Conservation (phyloP, 2,888 invertebrate genomes). For the Holacanthella duospinosa region DNA sequence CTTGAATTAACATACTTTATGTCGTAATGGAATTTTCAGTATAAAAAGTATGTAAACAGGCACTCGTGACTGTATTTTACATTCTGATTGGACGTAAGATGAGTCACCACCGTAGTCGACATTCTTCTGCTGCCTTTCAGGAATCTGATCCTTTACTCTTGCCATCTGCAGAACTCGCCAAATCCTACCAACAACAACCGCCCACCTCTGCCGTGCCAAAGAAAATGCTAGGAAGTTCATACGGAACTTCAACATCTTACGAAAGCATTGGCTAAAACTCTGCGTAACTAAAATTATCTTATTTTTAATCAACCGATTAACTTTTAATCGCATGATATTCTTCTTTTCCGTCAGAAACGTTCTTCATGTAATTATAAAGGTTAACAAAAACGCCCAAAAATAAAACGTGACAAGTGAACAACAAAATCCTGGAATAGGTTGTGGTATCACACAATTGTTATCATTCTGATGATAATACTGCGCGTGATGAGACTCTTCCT, state of each 20-base stretch:
- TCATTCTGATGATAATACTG: too few species aligned
- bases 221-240: constrained; percentile 13
- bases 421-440: too few species aligned
- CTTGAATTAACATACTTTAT: too few species aligned
- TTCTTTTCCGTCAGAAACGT: too few species aligned
- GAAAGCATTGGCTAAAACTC: neutral
- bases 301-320: too few species aligned
- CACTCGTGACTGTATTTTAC: neutral
- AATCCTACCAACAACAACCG: neutral
- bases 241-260: constrained; percentile 15
- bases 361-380: too few species aligned
- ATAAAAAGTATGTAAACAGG: neutral
- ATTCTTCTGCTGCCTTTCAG: constrained; percentile 3
- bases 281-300: too few species aligned
- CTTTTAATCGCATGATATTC: too few species aligned
- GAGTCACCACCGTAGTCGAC: neutral
- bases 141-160: constrained; percentile 15
- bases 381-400: too few species aligned
- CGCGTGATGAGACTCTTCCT: too few species aligned
- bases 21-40: neutral
- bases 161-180: neutral
- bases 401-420: too few species aligned
- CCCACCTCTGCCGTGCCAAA: constrained; percentile 5
- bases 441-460: too few species aligned
- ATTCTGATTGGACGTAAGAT: neutral